Percentiles rank a stretch among this genome's conserved stretches.
Conservation (phyloP, 2,888 invertebrate genomes). For the Oscheius onirici region DNA sequence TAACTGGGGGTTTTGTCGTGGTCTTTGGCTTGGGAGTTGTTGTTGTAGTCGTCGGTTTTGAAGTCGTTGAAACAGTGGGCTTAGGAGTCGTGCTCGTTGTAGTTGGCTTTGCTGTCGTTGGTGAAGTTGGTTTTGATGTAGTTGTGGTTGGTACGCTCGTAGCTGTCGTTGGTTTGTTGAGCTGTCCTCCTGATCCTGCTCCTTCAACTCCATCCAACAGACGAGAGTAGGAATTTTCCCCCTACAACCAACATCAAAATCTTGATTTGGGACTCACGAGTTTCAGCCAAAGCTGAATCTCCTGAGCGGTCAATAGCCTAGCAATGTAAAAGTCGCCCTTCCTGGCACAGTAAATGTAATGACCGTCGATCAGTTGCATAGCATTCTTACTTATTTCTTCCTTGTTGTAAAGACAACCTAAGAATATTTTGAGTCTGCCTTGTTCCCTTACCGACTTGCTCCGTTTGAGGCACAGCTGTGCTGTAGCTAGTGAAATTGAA, state of each 20-base stretch:
- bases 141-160: neutral
- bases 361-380: slow-evolving; percentile 39
- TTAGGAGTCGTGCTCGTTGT: slow-evolving; percentile 1
- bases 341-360: slow-evolving; percentile 39
- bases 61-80: neutral
- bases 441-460: slow-evolving; percentile 39
- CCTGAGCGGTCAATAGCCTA: slow-evolving; percentile 36
- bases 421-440: too few species aligned
- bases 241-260: neutral
- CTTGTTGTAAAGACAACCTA: slow-evolving; percentile 38
- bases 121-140: slow-evolving; percentile 14
- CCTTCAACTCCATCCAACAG: slow-evolving; percentile 39
- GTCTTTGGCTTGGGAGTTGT: slow-evolving; percentile 23
- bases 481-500: slow-evolving; percentile 37
- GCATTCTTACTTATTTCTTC: slow-evolving; percentile 41
- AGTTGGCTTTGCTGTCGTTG: slow-evolving; percentile 30
- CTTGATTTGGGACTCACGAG: too few species aligned
- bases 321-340: slow-evolving; percentile 34
- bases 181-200: slow-evolving; percentile 31
- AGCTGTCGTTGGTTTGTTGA: slow-evolving; percentile 25
- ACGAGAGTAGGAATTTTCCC: slow-evolving; percentile 28
- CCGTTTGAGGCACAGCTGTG: slow-evolving; percentile 33
- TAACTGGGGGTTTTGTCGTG: neutral
- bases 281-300: slow-evolving; percentile 39
- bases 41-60: slow-evolving; percentile 14